These are phyloP conservation scores for Ptiloglossa arizonensis DNA, from an alignment of 1,140 invertebrate species.

Conservation along the genomic window DNA sequence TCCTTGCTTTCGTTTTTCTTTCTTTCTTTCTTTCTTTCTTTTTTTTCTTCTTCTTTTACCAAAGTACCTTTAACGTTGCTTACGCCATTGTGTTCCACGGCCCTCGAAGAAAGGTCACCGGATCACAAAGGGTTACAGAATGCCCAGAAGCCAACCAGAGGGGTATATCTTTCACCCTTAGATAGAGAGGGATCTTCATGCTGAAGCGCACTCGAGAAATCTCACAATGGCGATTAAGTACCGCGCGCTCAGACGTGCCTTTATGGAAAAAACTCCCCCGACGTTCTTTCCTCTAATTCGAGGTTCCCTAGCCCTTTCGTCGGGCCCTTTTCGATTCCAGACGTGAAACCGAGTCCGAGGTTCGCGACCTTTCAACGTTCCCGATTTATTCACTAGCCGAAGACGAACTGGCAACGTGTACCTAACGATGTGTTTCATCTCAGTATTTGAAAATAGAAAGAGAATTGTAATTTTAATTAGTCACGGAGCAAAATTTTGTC, in stretches of 20 bases:
- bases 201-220: conserved; percentile 26
- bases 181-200: conserved; percentile 18
- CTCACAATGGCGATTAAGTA: conserved; percentile 49
- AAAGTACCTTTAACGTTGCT: background rate
- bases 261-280: conserved; percentile 32
- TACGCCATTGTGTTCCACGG: background rate
- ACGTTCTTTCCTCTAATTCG: background rate
- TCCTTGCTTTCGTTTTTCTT: background rate
- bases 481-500: too few species aligned
- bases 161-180: conserved; percentile 18
- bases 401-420: too few species aligned
- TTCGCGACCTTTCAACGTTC: too few species aligned
- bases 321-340: background rate
- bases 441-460: too few species aligned
- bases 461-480: too few species aligned
- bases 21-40: background rate
- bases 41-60: background rate
- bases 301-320: background rate
- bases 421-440: too few species aligned
- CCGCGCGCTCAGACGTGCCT: conserved; percentile 35
- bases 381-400: too few species aligned
- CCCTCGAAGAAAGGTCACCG: conserved; percentile 31
- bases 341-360: too few species aligned
- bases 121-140: conserved; percentile 23
- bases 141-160: conserved; percentile 10